phyloP scores from a whole-genome alignment of 2,888 invertebrate species.

The Eupithecia pulchellata region DNA sequence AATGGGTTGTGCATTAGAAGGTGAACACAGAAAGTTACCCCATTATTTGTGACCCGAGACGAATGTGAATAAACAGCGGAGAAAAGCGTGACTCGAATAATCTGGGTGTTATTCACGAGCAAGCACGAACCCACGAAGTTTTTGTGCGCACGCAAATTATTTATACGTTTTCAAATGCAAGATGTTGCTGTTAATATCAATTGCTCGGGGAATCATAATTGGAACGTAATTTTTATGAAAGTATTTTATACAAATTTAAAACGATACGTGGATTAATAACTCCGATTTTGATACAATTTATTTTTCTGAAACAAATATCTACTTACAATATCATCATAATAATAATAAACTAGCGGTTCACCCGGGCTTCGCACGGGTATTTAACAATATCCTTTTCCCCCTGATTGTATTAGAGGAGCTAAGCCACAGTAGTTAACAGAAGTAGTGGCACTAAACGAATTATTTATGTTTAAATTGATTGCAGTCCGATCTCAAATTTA shows the following conservation, averaged over 20 bases:
- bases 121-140: conserved; percentile 61
- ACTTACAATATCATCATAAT: no score
- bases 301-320: no score
- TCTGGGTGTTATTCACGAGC: conserved; percentile 59
- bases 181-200: conserved; percentile 30
- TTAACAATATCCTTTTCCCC: no score
- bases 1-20: conserved; percentile 48
- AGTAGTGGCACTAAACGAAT: no score
- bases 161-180: conserved; percentile 66
- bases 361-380: no score
- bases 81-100: conserved; percentile 76
- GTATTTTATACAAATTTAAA: not conserved
- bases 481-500: no score
- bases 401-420: no score
- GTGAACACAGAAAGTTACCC: conserved; percentile 65
- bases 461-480: no score
- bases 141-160: conserved; percentile 63
- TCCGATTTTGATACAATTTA: no score
- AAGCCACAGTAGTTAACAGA: no score
- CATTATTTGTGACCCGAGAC: conserved; percentile 74
- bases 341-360: no score
- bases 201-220: not conserved
- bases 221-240: not conserved
- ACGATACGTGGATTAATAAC: no score
- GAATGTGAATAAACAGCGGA: conserved; percentile 76